phyloP scores from a whole-genome alignment of 2,888 invertebrate genomes.

The Atrina japonica region DNA sequence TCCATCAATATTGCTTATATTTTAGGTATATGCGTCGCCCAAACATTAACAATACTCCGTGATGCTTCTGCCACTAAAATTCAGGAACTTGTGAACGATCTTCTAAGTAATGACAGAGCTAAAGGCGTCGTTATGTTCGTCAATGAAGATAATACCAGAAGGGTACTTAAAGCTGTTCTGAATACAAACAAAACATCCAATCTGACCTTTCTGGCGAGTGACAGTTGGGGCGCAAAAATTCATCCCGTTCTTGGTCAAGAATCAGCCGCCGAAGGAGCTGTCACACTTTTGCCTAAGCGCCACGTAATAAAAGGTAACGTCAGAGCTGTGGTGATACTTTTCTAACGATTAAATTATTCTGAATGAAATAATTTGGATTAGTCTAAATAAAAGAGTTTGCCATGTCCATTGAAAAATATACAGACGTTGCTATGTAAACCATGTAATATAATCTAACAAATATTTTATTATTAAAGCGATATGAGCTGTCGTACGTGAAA shows the following conservation, averaged over 20 bases:
- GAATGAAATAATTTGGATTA: too few species aligned
- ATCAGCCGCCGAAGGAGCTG: slow-evolving; percentile 76
- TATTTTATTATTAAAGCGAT: too few species aligned
- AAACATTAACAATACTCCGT: slow-evolving; percentile 84
- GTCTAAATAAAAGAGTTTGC: too few species aligned
- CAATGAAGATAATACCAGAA: slow-evolving; percentile 86
- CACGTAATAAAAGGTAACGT: slow-evolving; percentile 69
- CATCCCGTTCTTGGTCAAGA: slow-evolving; percentile 78
- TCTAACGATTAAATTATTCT: too few species aligned
- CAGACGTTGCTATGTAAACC: too few species aligned
- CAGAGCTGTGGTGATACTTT: too few species aligned
- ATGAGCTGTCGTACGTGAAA: too few species aligned
- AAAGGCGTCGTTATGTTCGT: slow-evolving; percentile 86
- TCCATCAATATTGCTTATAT: not conserved
- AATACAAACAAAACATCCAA: slow-evolving; percentile 66
- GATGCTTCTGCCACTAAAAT: slow-evolving; percentile 84
- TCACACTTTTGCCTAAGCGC: slow-evolving; percentile 78
- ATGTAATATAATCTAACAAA: too few species aligned
- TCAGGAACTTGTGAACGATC: slow-evolving; percentile 84
- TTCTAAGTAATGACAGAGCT: slow-evolving; percentile 83
- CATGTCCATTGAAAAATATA: too few species aligned
- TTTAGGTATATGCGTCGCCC: slow-evolving; percentile 84
- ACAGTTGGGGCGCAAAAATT: slow-evolving; percentile 80
- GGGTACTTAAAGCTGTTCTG: slow-evolving; percentile 71
- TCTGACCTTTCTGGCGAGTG: slow-evolving; percentile 78